Conservation (phyloP, 2,113 vertebrate genomes). For the Synodontis membranacea region DNA sequence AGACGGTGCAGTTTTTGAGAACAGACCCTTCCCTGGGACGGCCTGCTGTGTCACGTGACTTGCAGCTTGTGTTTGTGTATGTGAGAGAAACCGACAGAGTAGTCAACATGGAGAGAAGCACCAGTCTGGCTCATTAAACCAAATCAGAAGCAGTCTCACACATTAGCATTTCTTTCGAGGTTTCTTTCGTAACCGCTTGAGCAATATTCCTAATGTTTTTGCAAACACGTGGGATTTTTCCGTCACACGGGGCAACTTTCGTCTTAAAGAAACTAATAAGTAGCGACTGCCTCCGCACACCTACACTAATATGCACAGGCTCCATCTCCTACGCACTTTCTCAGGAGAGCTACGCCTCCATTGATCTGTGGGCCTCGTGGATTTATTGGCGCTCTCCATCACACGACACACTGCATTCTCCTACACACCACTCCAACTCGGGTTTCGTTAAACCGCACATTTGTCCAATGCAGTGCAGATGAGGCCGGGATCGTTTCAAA, state of each 20-base stretch:
- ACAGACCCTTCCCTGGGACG: slow-evolving; percentile 20
- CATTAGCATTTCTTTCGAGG: slow-evolving; percentile 9
- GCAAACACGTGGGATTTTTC: no score
- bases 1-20: not conserved
- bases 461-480: not conserved
- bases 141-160: slow-evolving; percentile 17
- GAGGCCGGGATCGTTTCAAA: not conserved
- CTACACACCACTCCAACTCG: slow-evolving; percentile 1
- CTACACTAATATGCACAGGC: not conserved
- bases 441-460: slow-evolving; percentile 19
- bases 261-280: not conserved
- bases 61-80: not conserved
- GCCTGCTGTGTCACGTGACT: slow-evolving; percentile 9
- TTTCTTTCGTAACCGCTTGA: not conserved
- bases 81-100: not conserved
- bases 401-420: not conserved
- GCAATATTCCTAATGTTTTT: not conserved
- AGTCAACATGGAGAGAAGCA: not conserved
- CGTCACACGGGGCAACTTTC: not conserved
- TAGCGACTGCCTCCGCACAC: not conserved
- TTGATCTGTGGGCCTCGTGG: slow-evolving; percentile 26
- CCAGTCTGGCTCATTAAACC: not conserved
- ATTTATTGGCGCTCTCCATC: slow-evolving; percentile 12
- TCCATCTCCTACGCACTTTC: slow-evolving; percentile 5
- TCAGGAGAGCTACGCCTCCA: not conserved